These are phyloP conservation scores for Thaumetopoea pityocampa DNA, from an alignment of 1,140 invertebrate species.

Conservation along the genomic window DNA sequence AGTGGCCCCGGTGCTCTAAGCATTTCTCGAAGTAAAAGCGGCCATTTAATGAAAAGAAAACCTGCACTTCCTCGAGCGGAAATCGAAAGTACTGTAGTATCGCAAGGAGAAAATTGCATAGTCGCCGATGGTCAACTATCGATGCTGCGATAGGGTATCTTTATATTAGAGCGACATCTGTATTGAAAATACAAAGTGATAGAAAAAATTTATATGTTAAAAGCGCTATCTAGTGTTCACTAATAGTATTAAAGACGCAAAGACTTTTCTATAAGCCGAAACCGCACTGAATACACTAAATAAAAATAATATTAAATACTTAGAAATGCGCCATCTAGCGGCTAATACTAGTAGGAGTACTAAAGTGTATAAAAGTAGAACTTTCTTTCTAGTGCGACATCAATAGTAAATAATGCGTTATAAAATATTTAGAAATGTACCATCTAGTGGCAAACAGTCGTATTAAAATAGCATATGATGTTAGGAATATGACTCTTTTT, in stretches of 20 bases:
- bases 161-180: conserved; percentile 52
- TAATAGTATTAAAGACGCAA: too few species aligned
- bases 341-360: background rate
- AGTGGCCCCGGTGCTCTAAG: conserved; percentile 20
- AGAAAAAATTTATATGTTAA: background rate
- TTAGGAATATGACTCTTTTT: too few species aligned
- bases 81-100: conserved; percentile 66
- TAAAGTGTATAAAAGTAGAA: background rate
- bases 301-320: background rate
- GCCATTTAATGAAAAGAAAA: conserved; percentile 62
- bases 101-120: conserved; percentile 55
- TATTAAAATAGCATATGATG: conserved; percentile 19
- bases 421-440: background rate
- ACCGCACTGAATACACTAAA: too few species aligned
- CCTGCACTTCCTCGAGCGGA: conserved; percentile 66
- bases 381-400: background rate
- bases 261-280: too few species aligned
- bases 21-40: conserved; percentile 50
- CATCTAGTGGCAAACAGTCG: background rate
- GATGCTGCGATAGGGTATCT: conserved; percentile 3
- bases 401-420: too few species aligned
- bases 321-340: conserved; percentile 33
- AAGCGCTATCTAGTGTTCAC: conserved; percentile 20
- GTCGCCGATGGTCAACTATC: conserved; percentile 11
- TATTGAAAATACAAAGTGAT: background rate